Base-by-base conservation (phyloP, 2,888 invertebrate species). In the Chloromyia formosa region DNA sequence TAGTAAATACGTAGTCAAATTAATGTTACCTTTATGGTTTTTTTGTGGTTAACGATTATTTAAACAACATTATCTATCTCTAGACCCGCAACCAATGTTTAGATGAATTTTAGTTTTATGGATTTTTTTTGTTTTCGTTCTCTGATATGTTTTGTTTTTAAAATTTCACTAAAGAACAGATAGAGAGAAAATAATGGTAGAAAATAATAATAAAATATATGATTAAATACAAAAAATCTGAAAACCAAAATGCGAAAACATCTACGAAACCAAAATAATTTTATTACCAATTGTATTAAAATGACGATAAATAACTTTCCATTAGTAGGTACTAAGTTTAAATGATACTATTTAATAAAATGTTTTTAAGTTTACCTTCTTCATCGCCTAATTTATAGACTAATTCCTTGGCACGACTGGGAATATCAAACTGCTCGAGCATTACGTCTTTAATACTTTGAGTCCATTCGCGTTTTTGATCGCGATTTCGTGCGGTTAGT, bases 371-470 rank as follows among this genome's bases (percentile, higher is more conserved):
- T 35, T 81, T 81, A 90, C 90, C 84, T 89, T 83, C 84, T 88
- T 90, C 75, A 87, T 85, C 81, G 86, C 84, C 81, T 87, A 84
- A 75, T 87, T 89, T 89, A 87, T 89, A 94, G 64, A 97, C 95
- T 72, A 97, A 87, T 82, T 96, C 95, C 80, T 95, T 90, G 16
- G 97, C 97, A 82, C 96, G 96, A 74, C 92, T 93, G n/a, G 97
- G 97, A 82, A 98, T 97, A 78, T 94, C 94, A 86, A 95, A 97
- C 86, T 96, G 97, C 84, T 97, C 97, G 79, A 98, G 87, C 82
- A 98, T 97, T 49, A 96, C 95, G 85, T 95, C 88, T 80, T 86
- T 86, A 78, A 86, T 83, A 80, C 85, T 83, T 79, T 85, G 85
- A 78, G 85, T 84, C 86, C 86, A 86, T 73, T 84, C 80, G 75